Evolutionary conservation across 2,113 vertebrate genomes (phyloP).

Genomic region (Carollia perspicillata): DNA sequence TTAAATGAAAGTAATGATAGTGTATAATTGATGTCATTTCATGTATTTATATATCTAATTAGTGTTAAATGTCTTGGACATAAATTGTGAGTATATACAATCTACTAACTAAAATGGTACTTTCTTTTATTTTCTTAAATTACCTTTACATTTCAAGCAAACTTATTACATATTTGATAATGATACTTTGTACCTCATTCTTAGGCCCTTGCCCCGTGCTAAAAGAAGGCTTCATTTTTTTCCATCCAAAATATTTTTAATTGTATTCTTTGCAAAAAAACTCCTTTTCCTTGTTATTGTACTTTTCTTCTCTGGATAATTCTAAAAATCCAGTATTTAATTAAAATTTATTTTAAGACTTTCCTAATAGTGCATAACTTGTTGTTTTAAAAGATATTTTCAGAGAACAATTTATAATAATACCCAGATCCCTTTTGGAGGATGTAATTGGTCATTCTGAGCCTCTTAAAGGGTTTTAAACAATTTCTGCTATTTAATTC

Average conservation of each 20-base stretch:
- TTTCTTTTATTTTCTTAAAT: neutral
- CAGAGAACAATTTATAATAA: neutral
- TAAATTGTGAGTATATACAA: neutral
- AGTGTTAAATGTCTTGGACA: neutral
- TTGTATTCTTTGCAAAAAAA: neutral
- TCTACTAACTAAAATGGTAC: neutral
- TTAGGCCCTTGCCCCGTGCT: neutral
- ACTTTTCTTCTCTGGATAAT: neutral
- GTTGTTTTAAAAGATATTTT: neutral
- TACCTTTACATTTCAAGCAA: neutral
- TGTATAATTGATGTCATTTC: neutral
- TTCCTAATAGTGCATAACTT: neutral
- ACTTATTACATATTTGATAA: neutral
- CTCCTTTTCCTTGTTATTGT: neutral
- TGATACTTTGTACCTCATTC: neutral
- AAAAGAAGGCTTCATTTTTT: neutral
- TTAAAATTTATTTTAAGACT: neutral
- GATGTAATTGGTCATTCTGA: neutral
- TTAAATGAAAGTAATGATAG: neutral
- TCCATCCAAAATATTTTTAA: neutral
- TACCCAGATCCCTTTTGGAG: neutral
- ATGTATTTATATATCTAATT: neutral
- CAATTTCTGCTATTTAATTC: neutral
- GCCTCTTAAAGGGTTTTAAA: neutral
- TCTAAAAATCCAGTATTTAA: neutral